Conservation (phyloP, 2,113 vertebrate genomes). For the Pomatorhinus ruficollis region DNA sequence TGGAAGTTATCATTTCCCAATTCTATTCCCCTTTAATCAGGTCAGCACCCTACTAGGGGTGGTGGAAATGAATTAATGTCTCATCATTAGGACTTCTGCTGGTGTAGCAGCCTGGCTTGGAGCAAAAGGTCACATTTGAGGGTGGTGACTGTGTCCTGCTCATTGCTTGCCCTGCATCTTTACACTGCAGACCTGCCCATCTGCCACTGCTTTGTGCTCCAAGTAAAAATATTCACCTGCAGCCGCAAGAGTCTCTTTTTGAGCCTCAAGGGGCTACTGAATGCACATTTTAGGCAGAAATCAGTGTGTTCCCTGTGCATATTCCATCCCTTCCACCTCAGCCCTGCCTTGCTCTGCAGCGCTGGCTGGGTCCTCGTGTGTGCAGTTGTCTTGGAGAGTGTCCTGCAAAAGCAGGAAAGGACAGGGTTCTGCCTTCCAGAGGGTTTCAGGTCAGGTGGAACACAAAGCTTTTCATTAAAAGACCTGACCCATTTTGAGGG, state of each 20-base stretch:
- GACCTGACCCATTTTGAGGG: not conserved
- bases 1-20: not conserved
- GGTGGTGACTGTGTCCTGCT: not conserved
- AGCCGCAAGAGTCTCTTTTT: not conserved
- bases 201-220: not conserved
- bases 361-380: rapidly evolving
- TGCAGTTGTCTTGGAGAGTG: not conserved
- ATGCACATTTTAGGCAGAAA: not conserved
- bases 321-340: not conserved
- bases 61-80: not conserved
- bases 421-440: not conserved
- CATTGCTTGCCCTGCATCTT: not conserved
- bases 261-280: not conserved
- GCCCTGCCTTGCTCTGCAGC: not conserved
- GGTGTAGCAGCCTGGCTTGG: not conserved
- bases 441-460: not conserved
- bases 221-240: not conserved
- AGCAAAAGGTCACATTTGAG: not conserved
- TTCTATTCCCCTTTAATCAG: not conserved
- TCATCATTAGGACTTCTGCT: not conserved
- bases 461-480: not conserved
- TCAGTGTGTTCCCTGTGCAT: not conserved
- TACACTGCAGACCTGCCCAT: rapidly evolving
- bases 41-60: not conserved
- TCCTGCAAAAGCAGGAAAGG: not conserved